phyloP scores from a whole-genome alignment of 2,113 vertebrate genomes.

The Otocyon megalotis region DNA sequence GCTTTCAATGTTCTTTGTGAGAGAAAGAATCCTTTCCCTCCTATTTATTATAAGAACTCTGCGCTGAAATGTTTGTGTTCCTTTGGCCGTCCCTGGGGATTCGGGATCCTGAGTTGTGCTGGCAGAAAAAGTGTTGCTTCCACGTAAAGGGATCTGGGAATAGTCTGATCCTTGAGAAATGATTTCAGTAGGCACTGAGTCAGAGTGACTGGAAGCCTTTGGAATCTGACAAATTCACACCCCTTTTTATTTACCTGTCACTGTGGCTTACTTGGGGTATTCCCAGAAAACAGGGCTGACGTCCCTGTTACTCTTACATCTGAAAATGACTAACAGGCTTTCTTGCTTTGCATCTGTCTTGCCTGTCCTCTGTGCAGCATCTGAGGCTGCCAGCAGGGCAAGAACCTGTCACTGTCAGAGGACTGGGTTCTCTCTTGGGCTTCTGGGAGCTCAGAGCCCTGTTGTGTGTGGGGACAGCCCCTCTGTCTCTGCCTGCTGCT shows the following conservation, averaged over 20 bases:
- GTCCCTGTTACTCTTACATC: not conserved
- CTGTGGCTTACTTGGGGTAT: not conserved
- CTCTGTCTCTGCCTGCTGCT: not conserved
- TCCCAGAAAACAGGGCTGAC: not conserved
- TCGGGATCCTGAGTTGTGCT: not conserved
- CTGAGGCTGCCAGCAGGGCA: fast-evolving
- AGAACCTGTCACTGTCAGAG: not conserved
- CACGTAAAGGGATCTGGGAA: not conserved
- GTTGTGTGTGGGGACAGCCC: not conserved
- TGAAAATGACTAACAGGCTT: not conserved
- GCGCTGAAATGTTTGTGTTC: not conserved
- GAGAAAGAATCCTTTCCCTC: not conserved
- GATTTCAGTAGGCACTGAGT: not conserved
- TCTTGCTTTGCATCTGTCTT: not conserved
- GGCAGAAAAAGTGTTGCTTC: not conserved
- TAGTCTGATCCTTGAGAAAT: not conserved
- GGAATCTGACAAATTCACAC: not conserved
- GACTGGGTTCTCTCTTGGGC: not conserved
- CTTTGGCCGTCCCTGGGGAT: not conserved
- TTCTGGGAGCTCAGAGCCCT: not conserved
- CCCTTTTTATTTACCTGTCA: conserved; percentile 13
- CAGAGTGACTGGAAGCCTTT: not conserved
- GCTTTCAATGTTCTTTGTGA: not conserved
- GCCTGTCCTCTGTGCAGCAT: not conserved
- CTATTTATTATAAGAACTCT: not conserved